phyloP scores from a whole-genome alignment of 1,140 invertebrate genomes.

The Drosophila parabipectinata region DNA sequence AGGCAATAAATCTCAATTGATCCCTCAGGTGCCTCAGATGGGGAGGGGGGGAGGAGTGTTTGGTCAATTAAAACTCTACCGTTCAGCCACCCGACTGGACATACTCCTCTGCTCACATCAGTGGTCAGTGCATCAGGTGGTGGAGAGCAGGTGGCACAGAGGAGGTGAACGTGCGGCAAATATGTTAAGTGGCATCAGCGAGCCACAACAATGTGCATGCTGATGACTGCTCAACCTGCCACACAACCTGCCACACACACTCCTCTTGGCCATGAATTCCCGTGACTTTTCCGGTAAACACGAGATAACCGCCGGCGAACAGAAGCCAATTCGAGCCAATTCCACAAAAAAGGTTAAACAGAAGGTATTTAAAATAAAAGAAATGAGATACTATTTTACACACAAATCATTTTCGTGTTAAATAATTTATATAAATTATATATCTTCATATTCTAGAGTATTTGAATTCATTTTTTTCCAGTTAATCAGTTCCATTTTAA shows the following conservation, averaged over 20 bases:
- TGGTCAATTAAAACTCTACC: conserved; percentile 73
- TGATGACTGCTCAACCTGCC: conserved; percentile 12
- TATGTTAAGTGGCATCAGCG: conserved; percentile 51
- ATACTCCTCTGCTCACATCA: conserved; percentile 2
- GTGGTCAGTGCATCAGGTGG: conserved; percentile 18
- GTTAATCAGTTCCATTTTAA: too few species aligned
- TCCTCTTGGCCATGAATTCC: background rate
- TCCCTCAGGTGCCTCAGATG: conserved; percentile 59
- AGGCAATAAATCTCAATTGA: conserved; percentile 78
- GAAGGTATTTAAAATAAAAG: background rate
- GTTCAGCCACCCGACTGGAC: background rate
- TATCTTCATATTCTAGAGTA: too few species aligned
- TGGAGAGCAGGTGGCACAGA: background rate
- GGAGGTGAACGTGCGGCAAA: conserved; percentile 26
- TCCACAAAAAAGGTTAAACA: background rate
- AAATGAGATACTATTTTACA: background rate
- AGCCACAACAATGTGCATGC: conserved; percentile 32
- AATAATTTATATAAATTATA: background rate
- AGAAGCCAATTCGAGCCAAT: background rate
- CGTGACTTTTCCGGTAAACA: background rate
- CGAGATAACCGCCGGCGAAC: background rate
- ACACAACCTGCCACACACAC: background rate
- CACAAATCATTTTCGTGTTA: background rate
- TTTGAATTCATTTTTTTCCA: too few species aligned
- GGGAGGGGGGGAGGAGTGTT: conserved; percentile 43